Conservation (phyloP, 1,140 invertebrate genomes). For the Popillia japonica region DNA sequence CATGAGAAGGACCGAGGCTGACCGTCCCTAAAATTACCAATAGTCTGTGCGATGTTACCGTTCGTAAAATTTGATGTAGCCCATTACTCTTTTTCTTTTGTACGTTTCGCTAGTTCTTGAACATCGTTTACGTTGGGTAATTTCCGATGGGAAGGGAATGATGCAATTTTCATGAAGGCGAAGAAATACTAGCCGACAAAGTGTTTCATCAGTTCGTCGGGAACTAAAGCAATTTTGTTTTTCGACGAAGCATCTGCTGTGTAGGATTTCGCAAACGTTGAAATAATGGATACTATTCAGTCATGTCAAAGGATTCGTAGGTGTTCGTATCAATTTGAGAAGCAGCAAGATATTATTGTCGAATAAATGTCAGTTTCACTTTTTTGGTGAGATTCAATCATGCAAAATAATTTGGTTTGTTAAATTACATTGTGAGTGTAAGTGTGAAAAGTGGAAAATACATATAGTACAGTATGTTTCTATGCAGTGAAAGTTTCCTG, state of each 20-base stretch:
- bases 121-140: not conserved
- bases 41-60: not conserved
- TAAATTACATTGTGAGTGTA: no score
- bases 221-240: not conserved
- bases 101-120: not conserved
- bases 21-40: not conserved
- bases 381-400: no score
- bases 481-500: no score
- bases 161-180: conserved; percentile 5
- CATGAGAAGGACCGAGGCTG: not conserved
- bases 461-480: no score
- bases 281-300: not conserved
- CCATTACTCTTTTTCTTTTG: not conserved
- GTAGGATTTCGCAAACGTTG: not conserved
- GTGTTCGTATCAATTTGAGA: not conserved
- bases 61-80: not conserved
- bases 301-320: not conserved
- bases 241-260: not conserved
- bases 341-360: not conserved
- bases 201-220: not conserved
- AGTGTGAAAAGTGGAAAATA: no score
- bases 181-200: not conserved
- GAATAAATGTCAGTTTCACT: no score
- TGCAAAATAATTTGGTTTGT: no score
- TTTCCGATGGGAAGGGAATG: not conserved